phyloP scores from a whole-genome alignment of 1,140 invertebrate genomes.

The Cotesia vestalis region DNA sequence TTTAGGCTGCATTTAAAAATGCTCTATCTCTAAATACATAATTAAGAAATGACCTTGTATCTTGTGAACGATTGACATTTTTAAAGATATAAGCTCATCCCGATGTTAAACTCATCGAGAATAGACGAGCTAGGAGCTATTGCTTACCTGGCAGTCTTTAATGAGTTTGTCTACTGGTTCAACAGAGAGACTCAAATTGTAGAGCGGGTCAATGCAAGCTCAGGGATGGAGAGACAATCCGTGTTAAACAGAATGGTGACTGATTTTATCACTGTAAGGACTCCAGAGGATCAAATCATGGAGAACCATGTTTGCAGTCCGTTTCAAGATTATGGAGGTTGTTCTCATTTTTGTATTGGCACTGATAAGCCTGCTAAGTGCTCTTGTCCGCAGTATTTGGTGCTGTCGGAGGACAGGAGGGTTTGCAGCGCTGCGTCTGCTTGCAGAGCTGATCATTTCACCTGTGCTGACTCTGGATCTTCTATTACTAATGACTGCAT shows the following conservation, averaged over 20 bases:
- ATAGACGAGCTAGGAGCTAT: slow-evolving; percentile 62
- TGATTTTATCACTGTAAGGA: slow-evolving; percentile 69
- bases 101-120: too few relatives aligned
- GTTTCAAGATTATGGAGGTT: slow-evolving; percentile 65
- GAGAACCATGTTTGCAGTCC: slow-evolving; percentile 61
- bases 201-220: slow-evolving; percentile 73
- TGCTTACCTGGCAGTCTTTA: slow-evolving; percentile 72
- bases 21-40: too few relatives aligned
- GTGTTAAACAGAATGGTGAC: slow-evolving; percentile 68
- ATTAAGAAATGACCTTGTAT: too few relatives aligned
- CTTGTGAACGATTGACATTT: too few relatives aligned
- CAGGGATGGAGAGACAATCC: slow-evolving; percentile 63
- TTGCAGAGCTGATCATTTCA: slow-evolving; percentile 81
- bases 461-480: slow-evolving; percentile 70
- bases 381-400: slow-evolving; percentile 79
- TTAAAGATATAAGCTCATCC: too few relatives aligned
- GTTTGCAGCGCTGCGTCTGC: slow-evolving; percentile 77
- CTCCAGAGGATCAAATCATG: slow-evolving; percentile 56
- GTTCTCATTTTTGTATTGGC: slow-evolving; percentile 78
- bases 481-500: slow-evolving; percentile 76
- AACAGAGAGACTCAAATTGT: slow-evolving; percentile 76
- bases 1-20: too few relatives aligned
- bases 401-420: slow-evolving; percentile 74
- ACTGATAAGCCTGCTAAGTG: slow-evolving; percentile 67
- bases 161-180: slow-evolving; percentile 83